A percentile compares a stretch with the other conserved stretches of the same genome.
Evolutionary conservation across 2,113 vertebrate species (phyloP).

Genomic region (Physeter macrocephalus): DNA sequence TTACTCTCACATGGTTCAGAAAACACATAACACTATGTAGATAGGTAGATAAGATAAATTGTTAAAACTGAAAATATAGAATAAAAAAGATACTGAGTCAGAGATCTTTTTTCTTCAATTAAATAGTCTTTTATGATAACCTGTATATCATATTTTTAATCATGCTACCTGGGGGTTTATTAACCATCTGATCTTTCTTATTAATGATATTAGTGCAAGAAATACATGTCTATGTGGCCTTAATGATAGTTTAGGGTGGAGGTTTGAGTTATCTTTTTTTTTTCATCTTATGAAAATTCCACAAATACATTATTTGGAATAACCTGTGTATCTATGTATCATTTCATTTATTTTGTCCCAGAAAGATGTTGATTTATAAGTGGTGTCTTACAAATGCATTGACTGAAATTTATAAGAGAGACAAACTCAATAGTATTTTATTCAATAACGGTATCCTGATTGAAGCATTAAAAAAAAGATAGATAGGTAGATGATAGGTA

Average conservation of each 20-base stretch:
- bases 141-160: conserved; percentile 72
- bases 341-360: neutral
- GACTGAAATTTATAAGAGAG: conserved; percentile 27
- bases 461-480: neutral
- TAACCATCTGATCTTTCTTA: conserved; percentile 74
- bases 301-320: neutral
- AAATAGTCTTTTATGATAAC: conserved; percentile 74
- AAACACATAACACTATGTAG: neutral
- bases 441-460: neutral
- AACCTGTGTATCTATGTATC: neutral
- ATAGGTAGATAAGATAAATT: conserved; percentile 47
- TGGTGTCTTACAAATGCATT: neutral
- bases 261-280: neutral
- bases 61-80: conserved; percentile 80
- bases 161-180: conserved; percentile 48
- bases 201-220: conserved; percentile 62
- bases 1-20: neutral
- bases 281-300: neutral
- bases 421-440: neutral
- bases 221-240: conserved; percentile 25
- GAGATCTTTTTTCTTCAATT: conserved; percentile 66
- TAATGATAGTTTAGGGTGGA: neutral
- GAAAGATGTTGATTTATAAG: conserved; percentile 39
- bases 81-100: conserved; percentile 66
- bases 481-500: neutral